Evolutionary conservation across 2,797 vertebrate genomes (phyloP).

Genomic region (Glossophaga mutica): DNA sequence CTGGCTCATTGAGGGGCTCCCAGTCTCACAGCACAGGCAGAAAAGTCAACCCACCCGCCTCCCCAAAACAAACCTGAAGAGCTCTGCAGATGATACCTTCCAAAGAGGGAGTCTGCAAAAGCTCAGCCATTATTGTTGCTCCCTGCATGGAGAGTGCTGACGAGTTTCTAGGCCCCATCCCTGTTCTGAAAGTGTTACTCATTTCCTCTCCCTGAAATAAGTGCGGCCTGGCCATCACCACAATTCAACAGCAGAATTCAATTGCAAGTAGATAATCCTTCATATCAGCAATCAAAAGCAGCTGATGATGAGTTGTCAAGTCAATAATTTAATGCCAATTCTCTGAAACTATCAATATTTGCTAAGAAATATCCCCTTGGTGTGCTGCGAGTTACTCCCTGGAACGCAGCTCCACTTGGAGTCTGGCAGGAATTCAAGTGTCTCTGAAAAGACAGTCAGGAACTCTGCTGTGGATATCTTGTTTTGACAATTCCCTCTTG

Average conservation of each 20-base stretch:
- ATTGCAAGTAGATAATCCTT: conserved; percentile 24
- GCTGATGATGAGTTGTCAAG: conserved; percentile 49
- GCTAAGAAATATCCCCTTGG: conserved; percentile 64
- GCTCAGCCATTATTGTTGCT: not conserved
- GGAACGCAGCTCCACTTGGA: conserved; percentile 62
- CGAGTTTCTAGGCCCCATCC: not conserved
- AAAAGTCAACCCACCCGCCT: not conserved
- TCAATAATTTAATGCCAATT: conserved; percentile 66
- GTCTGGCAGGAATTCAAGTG: conserved; percentile 77
- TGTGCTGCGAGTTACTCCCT: conserved; percentile 40
- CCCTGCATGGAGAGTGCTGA: not conserved
- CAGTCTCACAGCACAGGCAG: not conserved
- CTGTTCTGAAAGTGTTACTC: not conserved
- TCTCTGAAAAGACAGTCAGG: conserved; percentile 72
- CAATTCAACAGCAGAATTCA: not conserved
- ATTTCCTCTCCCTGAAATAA: conserved; percentile 9
- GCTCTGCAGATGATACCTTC: not conserved
- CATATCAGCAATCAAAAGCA: conserved; percentile 49
- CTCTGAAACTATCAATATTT: conserved; percentile 67
- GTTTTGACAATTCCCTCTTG: conserved; percentile 78
- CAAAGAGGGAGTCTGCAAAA: not conserved
- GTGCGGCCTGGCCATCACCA: not conserved
- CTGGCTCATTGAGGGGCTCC: not conserved
- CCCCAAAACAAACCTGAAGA: not conserved
- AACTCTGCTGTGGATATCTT: conserved; percentile 75